Evolutionary conservation across 2,888 invertebrate genomes (phyloP).

Genomic region (Megastigmus dorsalis): DNA sequence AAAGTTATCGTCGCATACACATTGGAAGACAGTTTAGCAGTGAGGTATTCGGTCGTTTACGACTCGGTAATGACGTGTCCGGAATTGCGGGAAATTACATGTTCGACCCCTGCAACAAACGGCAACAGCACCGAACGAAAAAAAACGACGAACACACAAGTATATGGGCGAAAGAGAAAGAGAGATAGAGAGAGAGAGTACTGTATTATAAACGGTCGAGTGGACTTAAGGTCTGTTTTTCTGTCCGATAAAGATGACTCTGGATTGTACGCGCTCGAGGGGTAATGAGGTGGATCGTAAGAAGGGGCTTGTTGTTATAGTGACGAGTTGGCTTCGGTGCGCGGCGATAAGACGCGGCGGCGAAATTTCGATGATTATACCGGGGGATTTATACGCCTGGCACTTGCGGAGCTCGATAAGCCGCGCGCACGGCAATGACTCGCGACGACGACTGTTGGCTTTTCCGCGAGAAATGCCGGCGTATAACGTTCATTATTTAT

Average conservation of each 20-base stretch:
- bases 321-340: too few relatives aligned
- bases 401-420: too few relatives aligned
- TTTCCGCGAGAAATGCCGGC: too few relatives aligned
- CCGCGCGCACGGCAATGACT: too few relatives aligned
- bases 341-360: too few relatives aligned
- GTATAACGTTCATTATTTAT: too few relatives aligned
- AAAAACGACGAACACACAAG: too few relatives aligned
- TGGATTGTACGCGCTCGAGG: background rate
- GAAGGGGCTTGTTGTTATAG: too few relatives aligned
- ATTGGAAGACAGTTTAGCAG: conserved; percentile 45
- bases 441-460: too few relatives aligned
- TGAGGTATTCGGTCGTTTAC: conserved; percentile 52
- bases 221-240: conserved; percentile 24
- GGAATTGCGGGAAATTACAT: conserved; percentile 59
- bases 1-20: conserved; percentile 43
- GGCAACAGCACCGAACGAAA: conserved; percentile 15
- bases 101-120: conserved; percentile 39
- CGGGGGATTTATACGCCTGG: too few relatives aligned
- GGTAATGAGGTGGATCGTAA: conserved; percentile 11
- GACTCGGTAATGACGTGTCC: conserved; percentile 59
- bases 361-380: too few relatives aligned
- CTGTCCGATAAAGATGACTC: conserved; percentile 12
- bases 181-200: background rate
- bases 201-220: conserved; percentile 10
- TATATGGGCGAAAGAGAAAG: conserved; percentile 3